Evolutionary conservation across 2,113 vertebrate genomes (phyloP), one percentile per base, ranked within the genome.

Genomic region (Oncorhynchus kisutch): DNA sequence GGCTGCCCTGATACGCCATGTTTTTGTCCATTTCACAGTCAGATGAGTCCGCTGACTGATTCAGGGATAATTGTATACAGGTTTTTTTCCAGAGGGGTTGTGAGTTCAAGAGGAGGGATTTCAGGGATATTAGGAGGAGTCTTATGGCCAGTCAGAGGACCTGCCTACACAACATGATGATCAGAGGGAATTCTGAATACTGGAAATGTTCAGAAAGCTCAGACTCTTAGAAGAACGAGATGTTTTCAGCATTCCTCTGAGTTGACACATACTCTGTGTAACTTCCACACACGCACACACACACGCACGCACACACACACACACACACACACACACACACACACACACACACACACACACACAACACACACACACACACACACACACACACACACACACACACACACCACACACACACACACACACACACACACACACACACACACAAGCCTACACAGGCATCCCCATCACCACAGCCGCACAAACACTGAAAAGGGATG

Each of bases 11-110:
- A 84, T 88, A 87, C 84, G 86, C 83, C 79, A 49, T 82, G 82
- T 87, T 91, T 88, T 90, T 90, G 86, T 87, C 87, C 86, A 90
- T 90, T 90, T 91, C 87, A 90, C 88, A 88, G 70, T 80, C 79
- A 79, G 80, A 67, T 89, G 88, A 81, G 71, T 90, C 86, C 82
- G 81, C 83, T 87, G 90, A 86, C 83, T 88, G 72, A 60, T 13
- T 25, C 34, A 20, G 27, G 64, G 82, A 80, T 87, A 67, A 34
- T 68, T 68, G 27, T 39, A 34, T 68, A 7, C 3, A 29, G 31
- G 2, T 18, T 31, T 31, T 68, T 31, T 68, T 39, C 29, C 13
- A 34, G 22, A 31, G 64, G 13, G 8, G 64, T 66, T 66, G 11
- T 29, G 5, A 62, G n/a, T 27, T 66, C 64, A 27, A 24, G 64